Percentiles rank a stretch among this genome's conserved stretches.
These are phyloP conservation scores for Callyntrura guangdongensis DNA, from an alignment of 2,888 invertebrate genomes.

Conservation along the genomic window DNA sequence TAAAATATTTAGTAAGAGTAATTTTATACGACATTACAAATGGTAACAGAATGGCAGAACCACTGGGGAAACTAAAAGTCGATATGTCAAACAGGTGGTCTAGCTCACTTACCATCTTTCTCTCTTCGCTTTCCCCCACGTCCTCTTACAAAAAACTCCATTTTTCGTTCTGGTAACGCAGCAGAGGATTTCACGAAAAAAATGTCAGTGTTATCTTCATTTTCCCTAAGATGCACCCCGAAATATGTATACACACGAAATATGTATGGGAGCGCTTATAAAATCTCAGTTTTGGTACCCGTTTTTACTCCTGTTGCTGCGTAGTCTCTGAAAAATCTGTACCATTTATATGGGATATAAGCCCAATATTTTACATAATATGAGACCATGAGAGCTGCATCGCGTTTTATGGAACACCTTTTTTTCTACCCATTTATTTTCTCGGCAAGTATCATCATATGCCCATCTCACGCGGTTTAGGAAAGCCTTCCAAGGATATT, in stretches of 20 bases:
- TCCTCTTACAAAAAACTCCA: conserved; percentile 16
- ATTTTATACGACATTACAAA: background rate
- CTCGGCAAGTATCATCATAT: background rate
- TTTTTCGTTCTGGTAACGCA: conserved; percentile 21
- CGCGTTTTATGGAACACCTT: no score
- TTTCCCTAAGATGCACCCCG: conserved; percentile 38
- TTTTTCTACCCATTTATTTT: conserved; percentile 15
- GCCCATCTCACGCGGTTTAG: background rate
- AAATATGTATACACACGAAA: no score
- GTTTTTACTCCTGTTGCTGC: conserved; percentile 26
- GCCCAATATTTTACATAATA: no score
- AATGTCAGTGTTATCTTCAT: conserved; percentile 12
- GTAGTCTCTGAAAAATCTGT: no score
- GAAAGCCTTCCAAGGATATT: background rate
- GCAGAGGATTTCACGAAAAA: conserved; percentile 23
- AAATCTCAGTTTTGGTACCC: conserved; percentile 12
- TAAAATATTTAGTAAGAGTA: conserved; percentile 1
- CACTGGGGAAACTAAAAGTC: conserved; percentile 58
- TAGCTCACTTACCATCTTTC: conserved; percentile 47
- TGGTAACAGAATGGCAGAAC: background rate
- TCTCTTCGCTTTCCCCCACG: conserved; percentile 54
- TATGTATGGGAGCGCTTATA: no score
- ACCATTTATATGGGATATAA: no score
- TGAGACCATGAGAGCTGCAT: background rate
- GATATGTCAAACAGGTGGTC: conserved; percentile 81